A percentile compares a stretch with the other conserved stretches of the same genome.
phyloP scores from a whole-genome alignment of 2,888 invertebrate genomes.

The Scaeva pyrastri region DNA sequence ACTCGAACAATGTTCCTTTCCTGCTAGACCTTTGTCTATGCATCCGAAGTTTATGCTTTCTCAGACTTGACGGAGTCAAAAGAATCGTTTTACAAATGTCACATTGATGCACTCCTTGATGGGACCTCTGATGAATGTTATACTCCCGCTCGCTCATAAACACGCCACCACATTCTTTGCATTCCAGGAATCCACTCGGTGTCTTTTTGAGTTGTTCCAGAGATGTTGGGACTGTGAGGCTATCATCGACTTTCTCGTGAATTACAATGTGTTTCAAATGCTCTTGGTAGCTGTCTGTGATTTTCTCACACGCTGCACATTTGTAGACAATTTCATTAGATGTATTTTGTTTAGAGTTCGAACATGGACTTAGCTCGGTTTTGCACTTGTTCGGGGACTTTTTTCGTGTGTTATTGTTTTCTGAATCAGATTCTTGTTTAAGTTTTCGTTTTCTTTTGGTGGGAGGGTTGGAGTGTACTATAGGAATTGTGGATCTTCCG shows the following conservation, averaged over 20 bases:
- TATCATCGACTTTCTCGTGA: conserved; percentile 58
- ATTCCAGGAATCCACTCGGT: conserved; percentile 63
- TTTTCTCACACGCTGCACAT: conserved; percentile 70
- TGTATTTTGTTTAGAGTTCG: conserved; percentile 34
- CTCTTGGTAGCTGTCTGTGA: conserved; percentile 49
- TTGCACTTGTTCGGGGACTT: conserved; percentile 20
- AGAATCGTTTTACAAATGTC: conserved; percentile 55
- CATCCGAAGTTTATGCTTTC: conserved; percentile 50
- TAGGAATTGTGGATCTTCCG: background rate
- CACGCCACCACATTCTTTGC: conserved; percentile 52
- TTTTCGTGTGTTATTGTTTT: conserved; percentile 36
- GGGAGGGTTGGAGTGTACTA: conserved; percentile 1
- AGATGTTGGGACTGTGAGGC: conserved; percentile 62
- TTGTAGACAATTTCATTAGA: conserved; percentile 64
- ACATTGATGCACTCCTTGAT: conserved; percentile 55
- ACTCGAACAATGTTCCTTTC: conserved; percentile 54
- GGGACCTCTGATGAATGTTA: conserved; percentile 53
- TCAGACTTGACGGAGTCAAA: conserved; percentile 32
- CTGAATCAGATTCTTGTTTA: conserved; percentile 29
- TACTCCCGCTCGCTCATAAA: conserved; percentile 64
- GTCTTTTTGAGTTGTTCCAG: conserved; percentile 47
- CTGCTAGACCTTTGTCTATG: conserved; percentile 37
- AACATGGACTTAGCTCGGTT: conserved; percentile 10
- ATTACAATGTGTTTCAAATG: conserved; percentile 70
- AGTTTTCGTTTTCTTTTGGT: conserved; percentile 28